Base-by-base conservation (phyloP, 2,797 vertebrate genomes). In the Protonibea diacanthus region DNA sequence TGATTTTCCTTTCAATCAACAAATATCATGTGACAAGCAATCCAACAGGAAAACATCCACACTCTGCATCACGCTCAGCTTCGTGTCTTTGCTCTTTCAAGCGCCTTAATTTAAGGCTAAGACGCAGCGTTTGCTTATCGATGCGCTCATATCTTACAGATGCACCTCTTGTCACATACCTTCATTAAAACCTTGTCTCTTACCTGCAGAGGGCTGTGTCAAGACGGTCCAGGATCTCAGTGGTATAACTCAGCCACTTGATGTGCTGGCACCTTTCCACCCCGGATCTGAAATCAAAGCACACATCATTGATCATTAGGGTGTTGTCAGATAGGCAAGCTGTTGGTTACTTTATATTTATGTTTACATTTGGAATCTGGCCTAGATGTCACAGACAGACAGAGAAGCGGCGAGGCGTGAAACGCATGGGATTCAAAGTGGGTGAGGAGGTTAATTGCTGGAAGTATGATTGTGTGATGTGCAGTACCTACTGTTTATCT, bases 231-330 rank as follows among this genome's bases (percentile, higher is more conserved):
- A 6, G 14, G 29, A 53, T 66, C 67, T 29, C 57, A 15, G 70
- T n/a, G 1, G 13, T 58, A 56, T 18, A 64, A 76, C 68, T 65
- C 74, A 69, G 60, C 68, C 7, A 4, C 66, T 71, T 64, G 42
- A 47, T 25, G 71, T 42, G 20, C 10, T 71, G 70, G 74, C 76
- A 69, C 53, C 56, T 71, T 69, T 73, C 29, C 70, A 38, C n/a
- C 3, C 15, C 1, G 9, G 70, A 87, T 76, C 74, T 88, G 85
- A 84, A 92, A 90, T 90, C 86, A 92, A 92, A 91, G 84, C 59
- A 69, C 58, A 78, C 79, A 74, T 84, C 74, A 81, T 56, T 40
- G 66, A 80, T 72, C 68, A 81, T 74, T 76, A 80, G 73, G 56
- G 6, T 49, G 29, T 11, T 60, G 78, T 81, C 74, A 78, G 70